Evolutionary conservation across 2,797 vertebrate species (phyloP).

Genomic region (Xiphophorus birchmanni): DNA sequence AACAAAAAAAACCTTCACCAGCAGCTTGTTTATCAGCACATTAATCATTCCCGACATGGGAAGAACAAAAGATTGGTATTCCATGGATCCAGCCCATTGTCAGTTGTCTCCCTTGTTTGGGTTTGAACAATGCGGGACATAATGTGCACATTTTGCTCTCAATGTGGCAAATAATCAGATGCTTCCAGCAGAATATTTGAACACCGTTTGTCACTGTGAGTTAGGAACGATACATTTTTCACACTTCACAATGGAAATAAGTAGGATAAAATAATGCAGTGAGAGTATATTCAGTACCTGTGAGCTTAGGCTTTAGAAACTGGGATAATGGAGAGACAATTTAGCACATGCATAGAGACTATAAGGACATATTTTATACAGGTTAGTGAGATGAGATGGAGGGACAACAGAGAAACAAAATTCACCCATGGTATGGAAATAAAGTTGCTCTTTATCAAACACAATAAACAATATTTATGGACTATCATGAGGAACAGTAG

Average conservation of each 20-base stretch:
- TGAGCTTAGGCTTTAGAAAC: too few species aligned
- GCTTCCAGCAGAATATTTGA: neutral
- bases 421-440: too few species aligned
- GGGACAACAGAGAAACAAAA: too few species aligned
- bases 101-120: constrained; percentile 4
- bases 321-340: too few species aligned
- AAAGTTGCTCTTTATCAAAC: too few species aligned
- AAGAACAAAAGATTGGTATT: constrained; percentile 36
- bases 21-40: constrained; percentile 37
- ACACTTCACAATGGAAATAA: neutral
- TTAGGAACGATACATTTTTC: neutral
- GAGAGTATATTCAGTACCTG: neutral
- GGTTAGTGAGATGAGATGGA: too few species aligned
- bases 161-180: neutral
- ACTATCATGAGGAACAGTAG: too few species aligned
- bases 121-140: constrained; percentile 8
- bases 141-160: neutral
- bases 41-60: constrained; percentile 30
- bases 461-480: too few species aligned
- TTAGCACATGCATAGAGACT: too few species aligned
- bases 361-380: too few species aligned
- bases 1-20: constrained; percentile 22
- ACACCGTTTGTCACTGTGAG: neutral
- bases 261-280: neutral
- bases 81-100: constrained; percentile 3